Evolutionary conservation across 2,797 vertebrate species (phyloP), one percentile per base, ranked within the genome.

Genomic region (Pygocentrus nattereri): DNA sequence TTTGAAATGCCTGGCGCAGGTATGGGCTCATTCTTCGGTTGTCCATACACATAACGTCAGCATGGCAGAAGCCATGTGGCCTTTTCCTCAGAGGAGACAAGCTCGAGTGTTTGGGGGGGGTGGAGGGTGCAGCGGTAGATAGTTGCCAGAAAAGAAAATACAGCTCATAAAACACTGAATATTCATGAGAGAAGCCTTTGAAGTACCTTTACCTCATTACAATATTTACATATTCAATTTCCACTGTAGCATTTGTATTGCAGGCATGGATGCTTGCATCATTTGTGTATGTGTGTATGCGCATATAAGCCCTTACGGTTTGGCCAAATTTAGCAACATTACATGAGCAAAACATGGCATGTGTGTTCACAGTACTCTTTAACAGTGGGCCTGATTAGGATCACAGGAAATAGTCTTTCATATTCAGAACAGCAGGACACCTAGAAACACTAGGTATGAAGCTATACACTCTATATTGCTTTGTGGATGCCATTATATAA

Each of bases 151-250:
- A 65, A 56, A 25, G 19, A 79, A 87, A 61, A 86, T 71, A 84
- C 80, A 85, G 41, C 89, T 85, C 90, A 90, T 87, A 76, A 68
- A 80, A 86, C 27, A 10, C 68, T 89, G 88, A 87, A 94, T 94
- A 95, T 95, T 93, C 88, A 95, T 93, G 82, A 90, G 84, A 52
- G 15, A 84, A 84, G 62, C 81, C 92, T 94, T 94, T 95, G 93
- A 94, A 93, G 92, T 94, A 78, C 8, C 82, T 89, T 92, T 91
- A 90, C 81, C 90, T 88, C 90, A 91, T 93, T 93, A 88, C 86
- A 82, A 80, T 90, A 93, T 91, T 92, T 89, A 90, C 90, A 93
- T 91, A 91, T 87, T 84, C 77, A 72, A 76, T 87, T 79, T 84
- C 65, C n/a, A 72, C 52, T 0, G 3, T 1, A 25, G 61, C 61